Percentiles rank a stretch among this genome's conserved stretches.
phyloP scores from a whole-genome alignment of 2,113 vertebrate genomes.

The Cervus canadensis region DNA sequence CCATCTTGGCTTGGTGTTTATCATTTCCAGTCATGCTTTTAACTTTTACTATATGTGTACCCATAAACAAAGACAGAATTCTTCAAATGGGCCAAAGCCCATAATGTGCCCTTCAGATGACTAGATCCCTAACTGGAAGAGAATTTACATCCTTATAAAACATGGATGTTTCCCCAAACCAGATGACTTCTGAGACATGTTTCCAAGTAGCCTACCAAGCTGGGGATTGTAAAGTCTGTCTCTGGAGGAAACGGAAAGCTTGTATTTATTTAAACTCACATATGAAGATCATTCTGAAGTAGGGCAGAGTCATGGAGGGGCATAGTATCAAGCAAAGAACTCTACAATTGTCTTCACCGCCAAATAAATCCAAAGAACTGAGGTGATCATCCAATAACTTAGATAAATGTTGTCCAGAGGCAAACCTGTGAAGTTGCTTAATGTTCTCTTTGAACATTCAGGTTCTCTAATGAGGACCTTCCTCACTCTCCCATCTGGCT shows the following conservation, averaged over 20 bases:
- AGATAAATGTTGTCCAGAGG: not conserved
- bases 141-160: slow-evolving; percentile 67
- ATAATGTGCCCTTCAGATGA: not conserved
- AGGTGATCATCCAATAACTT: not conserved
- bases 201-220: slow-evolving; percentile 47
- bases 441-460: not conserved
- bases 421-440: not conserved
- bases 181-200: slow-evolving; percentile 65
- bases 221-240: slow-evolving; percentile 42
- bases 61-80: slow-evolving; percentile 68
- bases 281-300: slow-evolving; percentile 27
- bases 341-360: not conserved
- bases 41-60: slow-evolving; percentile 47
- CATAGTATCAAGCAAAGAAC: not conserved
- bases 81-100: slow-evolving; percentile 1
- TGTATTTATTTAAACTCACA: slow-evolving; percentile 53
- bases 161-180: slow-evolving; percentile 62
- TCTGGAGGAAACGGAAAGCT: slow-evolving; percentile 14
- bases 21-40: slow-evolving; percentile 56
- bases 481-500: not conserved
- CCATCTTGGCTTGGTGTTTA: slow-evolving; percentile 36
- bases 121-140: slow-evolving; percentile 42
- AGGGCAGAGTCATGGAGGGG: not conserved
- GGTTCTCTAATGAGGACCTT: not conserved
- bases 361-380: not conserved